Evolutionary conservation across 2,113 vertebrate genomes (phyloP).

Genomic region (Coptodon bakossiorum): DNA sequence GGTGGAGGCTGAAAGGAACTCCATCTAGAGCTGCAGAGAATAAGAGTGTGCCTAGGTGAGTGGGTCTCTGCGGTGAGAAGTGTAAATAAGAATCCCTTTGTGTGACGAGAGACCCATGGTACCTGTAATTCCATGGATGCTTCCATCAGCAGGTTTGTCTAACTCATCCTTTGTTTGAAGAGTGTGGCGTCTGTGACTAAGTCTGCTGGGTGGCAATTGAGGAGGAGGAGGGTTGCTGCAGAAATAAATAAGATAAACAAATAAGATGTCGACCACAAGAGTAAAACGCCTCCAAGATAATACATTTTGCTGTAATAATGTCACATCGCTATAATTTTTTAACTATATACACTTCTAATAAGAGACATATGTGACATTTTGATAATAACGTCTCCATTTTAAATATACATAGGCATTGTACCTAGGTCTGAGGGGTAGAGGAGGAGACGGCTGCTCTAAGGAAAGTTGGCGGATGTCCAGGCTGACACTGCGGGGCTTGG

Average conservation of each 20-base stretch:
- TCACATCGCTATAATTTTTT: background rate
- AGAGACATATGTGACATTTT: background rate
- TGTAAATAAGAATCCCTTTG: background rate
- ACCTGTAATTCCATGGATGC: conserved; percentile 80
- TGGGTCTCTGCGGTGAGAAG: background rate
- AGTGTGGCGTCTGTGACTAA: conserved; percentile 59
- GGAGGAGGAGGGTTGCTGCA: conserved; percentile 53
- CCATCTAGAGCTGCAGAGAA: conserved; percentile 79
- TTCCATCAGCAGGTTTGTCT: conserved; percentile 65
- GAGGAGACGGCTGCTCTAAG: conserved; percentile 48
- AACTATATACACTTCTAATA: background rate
- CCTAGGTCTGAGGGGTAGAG: conserved; percentile 58
- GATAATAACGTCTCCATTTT: background rate
- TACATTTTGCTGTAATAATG: background rate
- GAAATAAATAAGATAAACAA: background rate
- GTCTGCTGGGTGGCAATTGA: background rate
- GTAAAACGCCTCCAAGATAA: background rate
- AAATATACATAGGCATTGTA: background rate
- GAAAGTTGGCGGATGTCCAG: conserved; percentile 72
- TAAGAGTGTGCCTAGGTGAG: background rate
- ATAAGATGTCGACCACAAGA: background rate
- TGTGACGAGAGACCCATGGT: background rate
- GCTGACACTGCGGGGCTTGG: conserved; percentile 69
- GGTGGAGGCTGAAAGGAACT: conserved; percentile 83
- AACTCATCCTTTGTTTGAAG: conserved; percentile 34